Evolutionary conservation across 2,888 invertebrate genomes (phyloP), one percentile per base, ranked within the genome.

Genomic region (Hedychridium roseum): DNA sequence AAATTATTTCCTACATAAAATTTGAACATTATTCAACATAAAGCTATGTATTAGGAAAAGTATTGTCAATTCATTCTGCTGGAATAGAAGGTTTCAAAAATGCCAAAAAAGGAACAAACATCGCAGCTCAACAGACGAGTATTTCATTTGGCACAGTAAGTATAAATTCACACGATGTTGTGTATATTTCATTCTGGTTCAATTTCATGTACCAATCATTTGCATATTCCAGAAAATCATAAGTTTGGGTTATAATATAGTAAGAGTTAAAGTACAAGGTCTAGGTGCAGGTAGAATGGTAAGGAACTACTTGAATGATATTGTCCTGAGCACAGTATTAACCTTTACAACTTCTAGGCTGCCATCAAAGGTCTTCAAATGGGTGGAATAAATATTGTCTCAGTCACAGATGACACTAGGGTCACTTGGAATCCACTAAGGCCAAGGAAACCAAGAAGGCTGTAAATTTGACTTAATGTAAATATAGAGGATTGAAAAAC

Each of bases 31-130:
- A 17, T 32, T 3, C 11, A 15, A 5, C 7, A 12, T 31, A 2
- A 7, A 21, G 7, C 3, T 18, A 15, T 1, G 12, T 18, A 16
- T 28, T 14, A 59, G 58, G 57, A 1, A 1, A 3, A 0, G 20
- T n/a, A 12, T 14, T 36, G 1, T 31, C 1, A 0, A 18, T 37
- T 1, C 40, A 53, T 6, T 7, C 55, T 0, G 26, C 93, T 80
- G 96, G 97, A 1, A 83, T 89, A 64, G 97, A 97, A 77, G 97
- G 97, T 3, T 98, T 96, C 72, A 96, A 94, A 80, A 93, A 97
- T 78, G 88, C 95, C 0, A 88, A 90, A 64, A 97, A 97, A 80
- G 97, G 97, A 53, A 97, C 97, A 2, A 97, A 95, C 74, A 90
- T 97, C 69, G 97, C 97, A 27, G 97, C 96, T 1, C 97, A 98